phyloP scores from a whole-genome alignment of 2,888 invertebrate species.

The Mimas tiliae region DNA sequence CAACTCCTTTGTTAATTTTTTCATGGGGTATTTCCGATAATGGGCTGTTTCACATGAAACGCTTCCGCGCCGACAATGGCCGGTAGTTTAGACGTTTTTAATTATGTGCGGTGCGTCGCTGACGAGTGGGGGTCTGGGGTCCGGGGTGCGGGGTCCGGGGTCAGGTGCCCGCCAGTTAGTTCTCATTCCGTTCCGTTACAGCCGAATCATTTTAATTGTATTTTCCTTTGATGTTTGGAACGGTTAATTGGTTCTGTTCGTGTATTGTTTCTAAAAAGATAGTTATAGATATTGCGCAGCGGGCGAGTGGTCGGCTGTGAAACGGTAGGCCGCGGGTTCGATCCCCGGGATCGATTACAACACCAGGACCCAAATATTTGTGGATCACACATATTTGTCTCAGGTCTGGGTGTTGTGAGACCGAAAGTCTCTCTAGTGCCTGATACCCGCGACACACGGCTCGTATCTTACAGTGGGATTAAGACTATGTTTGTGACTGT shows the following conservation, averaged over 20 bases:
- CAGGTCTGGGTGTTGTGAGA: too few relatives aligned
- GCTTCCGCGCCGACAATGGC: conserved; percentile 32
- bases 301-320: neutral
- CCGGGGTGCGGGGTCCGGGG: neutral
- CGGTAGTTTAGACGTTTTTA: conserved; percentile 26
- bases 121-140: neutral
- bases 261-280: neutral
- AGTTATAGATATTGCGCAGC: neutral
- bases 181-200: conserved; percentile 4
- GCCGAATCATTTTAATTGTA: neutral
- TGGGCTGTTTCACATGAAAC: conserved; percentile 50
- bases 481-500: too few relatives aligned
- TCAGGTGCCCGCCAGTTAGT: conserved; percentile 9
- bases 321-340: neutral
- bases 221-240: neutral
- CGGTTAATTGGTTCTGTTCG: neutral
- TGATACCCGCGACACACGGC: too few relatives aligned
- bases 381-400: neutral
- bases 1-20: conserved; percentile 40
- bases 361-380: neutral
- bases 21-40: conserved; percentile 50
- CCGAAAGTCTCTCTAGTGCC: too few relatives aligned
- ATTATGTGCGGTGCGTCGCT: conserved; percentile 11
- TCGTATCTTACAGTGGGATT: too few relatives aligned
- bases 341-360: too few relatives aligned